Percentiles rank a stretch among this genome's conserved stretches.
Evolutionary conservation across 2,797 vertebrate species (phyloP).

Genomic region (Pseudopleuronectes americanus): DNA sequence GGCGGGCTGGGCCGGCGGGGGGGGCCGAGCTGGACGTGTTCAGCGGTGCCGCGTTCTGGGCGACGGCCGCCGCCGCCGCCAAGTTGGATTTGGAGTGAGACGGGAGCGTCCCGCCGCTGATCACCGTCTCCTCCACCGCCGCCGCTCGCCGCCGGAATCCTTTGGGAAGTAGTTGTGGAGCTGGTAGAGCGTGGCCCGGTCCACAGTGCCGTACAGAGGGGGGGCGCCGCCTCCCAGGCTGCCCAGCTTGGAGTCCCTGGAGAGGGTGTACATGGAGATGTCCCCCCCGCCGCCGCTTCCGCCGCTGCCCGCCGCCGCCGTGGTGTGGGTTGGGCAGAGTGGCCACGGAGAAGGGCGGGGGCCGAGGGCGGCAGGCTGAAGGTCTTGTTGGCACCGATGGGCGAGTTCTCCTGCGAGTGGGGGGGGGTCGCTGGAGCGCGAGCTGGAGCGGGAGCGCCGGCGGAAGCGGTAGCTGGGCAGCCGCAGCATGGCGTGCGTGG

Average conservation of each 20-base stretch:
- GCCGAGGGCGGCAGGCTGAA: slow-evolving; percentile 83
- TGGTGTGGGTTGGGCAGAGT: slow-evolving; percentile 89
- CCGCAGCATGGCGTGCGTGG: slow-evolving; percentile 88
- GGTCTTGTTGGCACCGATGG: slow-evolving; percentile 81
- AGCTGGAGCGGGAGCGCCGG: slow-evolving; percentile 90
- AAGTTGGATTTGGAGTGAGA: slow-evolving; percentile 88
- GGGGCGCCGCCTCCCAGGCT: slow-evolving; percentile 78
- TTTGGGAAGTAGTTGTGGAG: slow-evolving; percentile 95
- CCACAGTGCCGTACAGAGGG: slow-evolving; percentile 82
- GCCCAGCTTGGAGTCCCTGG: slow-evolving; percentile 82
- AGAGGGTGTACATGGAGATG: slow-evolving; percentile 88
- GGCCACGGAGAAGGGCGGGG: slow-evolving; percentile 90
- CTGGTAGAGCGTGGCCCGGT: slow-evolving; percentile 89
- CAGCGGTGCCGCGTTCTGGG: slow-evolving; percentile 78
- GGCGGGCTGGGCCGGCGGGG: slow-evolving; percentile 54
- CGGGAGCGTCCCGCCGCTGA: slow-evolving; percentile 81
- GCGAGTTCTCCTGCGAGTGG: slow-evolving; percentile 87
- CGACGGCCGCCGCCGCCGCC: slow-evolving; percentile 76
- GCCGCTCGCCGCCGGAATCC: slow-evolving; percentile 78
- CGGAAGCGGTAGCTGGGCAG: slow-evolving; percentile 93
- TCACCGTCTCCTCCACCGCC: slow-evolving; percentile 41
- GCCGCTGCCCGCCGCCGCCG: slow-evolving; percentile 77
- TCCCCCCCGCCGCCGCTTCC: slow-evolving; percentile 81
- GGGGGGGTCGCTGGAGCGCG: slow-evolving; percentile 90
- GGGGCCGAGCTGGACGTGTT: slow-evolving; percentile 77